These are phyloP conservation scores for Patella vulgata DNA, from an alignment of 1,140 invertebrate species.

Conservation along the genomic window DNA sequence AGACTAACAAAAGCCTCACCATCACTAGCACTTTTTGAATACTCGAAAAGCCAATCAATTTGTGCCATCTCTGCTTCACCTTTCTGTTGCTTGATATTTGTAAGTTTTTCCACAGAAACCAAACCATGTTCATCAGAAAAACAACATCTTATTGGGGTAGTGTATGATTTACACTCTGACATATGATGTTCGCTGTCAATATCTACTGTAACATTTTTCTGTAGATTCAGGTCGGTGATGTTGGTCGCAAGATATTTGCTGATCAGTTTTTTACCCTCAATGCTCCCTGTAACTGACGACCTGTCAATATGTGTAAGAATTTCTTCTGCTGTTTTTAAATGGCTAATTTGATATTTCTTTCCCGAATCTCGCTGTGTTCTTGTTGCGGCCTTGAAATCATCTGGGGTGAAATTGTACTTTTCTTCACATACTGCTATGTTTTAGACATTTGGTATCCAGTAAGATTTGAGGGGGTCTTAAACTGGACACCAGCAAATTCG, in stretches of 20 bases:
- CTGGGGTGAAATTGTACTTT: slow-evolving; percentile 8
- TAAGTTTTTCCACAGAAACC: neutral
- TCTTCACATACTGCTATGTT: slow-evolving; percentile 2
- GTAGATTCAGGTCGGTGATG: too few species aligned
- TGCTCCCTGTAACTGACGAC: too few species aligned
- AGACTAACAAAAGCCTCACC: slow-evolving; percentile 3
- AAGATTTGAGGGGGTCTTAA: neutral
- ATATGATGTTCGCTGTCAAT: slow-evolving; percentile 14
- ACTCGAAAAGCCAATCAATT: slow-evolving; percentile 7
- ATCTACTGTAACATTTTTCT: too few species aligned
- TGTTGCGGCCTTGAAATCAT: slow-evolving; percentile 8
- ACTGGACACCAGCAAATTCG: slow-evolving; percentile 17
- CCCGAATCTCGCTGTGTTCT: neutral
- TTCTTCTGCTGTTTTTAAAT: too few species aligned
- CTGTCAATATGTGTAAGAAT: too few species aligned
- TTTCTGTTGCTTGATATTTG: slow-evolving; percentile 8
- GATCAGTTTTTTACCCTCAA: neutral
- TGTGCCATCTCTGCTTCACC: slow-evolving; percentile 16
- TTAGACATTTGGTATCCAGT: neutral
- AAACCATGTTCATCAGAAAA: neutral
- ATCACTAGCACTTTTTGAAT: neutral
- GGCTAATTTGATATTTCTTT: too few species aligned
- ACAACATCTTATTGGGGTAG: slow-evolving; percentile 2
- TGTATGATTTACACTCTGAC: neutral
- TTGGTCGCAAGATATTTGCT: too few species aligned